Percentiles rank a stretch among this genome's conserved stretches.
Evolutionary conservation across 2,888 invertebrate species (phyloP).

Genomic region (Drosophila formosana): DNA sequence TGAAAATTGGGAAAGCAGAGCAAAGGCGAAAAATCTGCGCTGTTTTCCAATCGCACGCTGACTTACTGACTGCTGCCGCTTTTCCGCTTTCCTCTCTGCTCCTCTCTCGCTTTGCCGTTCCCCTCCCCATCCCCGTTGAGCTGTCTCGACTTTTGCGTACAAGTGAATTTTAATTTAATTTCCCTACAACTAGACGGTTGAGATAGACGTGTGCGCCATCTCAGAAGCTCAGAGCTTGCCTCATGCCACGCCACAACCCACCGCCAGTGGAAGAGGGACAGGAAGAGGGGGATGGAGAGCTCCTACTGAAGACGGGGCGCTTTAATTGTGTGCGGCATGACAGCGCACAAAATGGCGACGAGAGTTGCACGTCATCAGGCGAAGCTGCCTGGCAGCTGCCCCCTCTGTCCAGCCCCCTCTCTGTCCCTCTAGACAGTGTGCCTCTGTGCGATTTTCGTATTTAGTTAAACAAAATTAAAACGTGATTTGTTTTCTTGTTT

Average conservation of each 20-base stretch:
- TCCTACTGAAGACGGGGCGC: conserved; percentile 55
- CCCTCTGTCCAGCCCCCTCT: background rate
- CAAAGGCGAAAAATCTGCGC: conserved; percentile 66
- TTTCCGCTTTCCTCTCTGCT: background rate
- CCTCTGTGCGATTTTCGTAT: conserved; percentile 78
- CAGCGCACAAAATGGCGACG: conserved; percentile 79
- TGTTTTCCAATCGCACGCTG: conserved; percentile 73
- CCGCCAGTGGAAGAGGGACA: background rate
- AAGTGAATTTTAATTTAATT: conserved; percentile 80
- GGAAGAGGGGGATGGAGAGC: background rate
- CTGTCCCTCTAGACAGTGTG: conserved; percentile 6
- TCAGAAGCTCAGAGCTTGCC: conserved; percentile 54
- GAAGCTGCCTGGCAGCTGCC: conserved; percentile 15
- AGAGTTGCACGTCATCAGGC: conserved; percentile 78
- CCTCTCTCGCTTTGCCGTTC: background rate
- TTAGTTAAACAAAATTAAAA: conserved; percentile 84
- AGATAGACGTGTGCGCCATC: conserved; percentile 73
- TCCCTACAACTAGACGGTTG: conserved; percentile 76
- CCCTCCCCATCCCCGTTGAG: conserved; percentile 20
- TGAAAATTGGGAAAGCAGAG: conserved; percentile 25
- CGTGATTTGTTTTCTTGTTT: conserved; percentile 84
- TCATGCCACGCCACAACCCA: background rate
- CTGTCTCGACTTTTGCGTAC: conserved; percentile 70
- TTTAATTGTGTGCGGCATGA: conserved; percentile 81
- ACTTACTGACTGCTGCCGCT: conserved; percentile 60